phyloP scores from a whole-genome alignment of 2,888 invertebrate genomes.

The Chouioia cunea region DNA sequence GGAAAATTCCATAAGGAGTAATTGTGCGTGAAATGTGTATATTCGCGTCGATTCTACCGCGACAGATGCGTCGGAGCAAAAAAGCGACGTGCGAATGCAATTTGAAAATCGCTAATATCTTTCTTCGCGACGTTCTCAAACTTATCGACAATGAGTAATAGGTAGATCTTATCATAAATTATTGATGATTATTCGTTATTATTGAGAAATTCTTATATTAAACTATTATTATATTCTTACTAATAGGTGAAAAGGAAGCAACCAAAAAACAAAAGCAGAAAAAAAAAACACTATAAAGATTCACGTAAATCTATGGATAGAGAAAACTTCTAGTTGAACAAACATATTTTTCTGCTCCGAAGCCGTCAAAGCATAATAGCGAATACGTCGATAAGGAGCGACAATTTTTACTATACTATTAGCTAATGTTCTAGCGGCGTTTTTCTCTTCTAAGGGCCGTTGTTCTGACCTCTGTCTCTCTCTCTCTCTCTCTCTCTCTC shows the following conservation, averaged over 20 bases:
- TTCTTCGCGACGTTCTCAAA: constrained; percentile 46
- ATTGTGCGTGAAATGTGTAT: constrained; percentile 14
- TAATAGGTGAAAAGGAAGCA: constrained; percentile 50
- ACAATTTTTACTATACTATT: constrained; percentile 45
- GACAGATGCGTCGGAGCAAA: neutral
- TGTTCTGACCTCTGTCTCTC: constrained; percentile 50
- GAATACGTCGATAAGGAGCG: neutral
- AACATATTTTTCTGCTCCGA: constrained; percentile 52
- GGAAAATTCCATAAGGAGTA: too few relatives aligned
- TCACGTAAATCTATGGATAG: constrained; percentile 59
- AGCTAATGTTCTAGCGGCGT: constrained; percentile 55
- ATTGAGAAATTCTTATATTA: constrained; percentile 45
- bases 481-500: neutral
- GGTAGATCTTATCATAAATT: constrained; percentile 47
- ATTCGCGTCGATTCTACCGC: constrained; percentile 41
- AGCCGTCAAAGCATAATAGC: neutral
- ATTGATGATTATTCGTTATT: constrained; percentile 56
- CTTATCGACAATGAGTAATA: constrained; percentile 49
- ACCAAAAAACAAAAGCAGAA: too few relatives aligned
- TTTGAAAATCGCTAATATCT: constrained; percentile 17
- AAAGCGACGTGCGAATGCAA: constrained; percentile 19
- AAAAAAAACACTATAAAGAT: constrained; percentile 43
- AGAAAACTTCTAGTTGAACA: constrained; percentile 46
- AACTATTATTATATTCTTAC: constrained; percentile 51
- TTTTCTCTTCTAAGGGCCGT: constrained; percentile 52